Evolutionary conservation across 2,888 invertebrate species (phyloP).

Genomic region (Pelosia muscerda): DNA sequence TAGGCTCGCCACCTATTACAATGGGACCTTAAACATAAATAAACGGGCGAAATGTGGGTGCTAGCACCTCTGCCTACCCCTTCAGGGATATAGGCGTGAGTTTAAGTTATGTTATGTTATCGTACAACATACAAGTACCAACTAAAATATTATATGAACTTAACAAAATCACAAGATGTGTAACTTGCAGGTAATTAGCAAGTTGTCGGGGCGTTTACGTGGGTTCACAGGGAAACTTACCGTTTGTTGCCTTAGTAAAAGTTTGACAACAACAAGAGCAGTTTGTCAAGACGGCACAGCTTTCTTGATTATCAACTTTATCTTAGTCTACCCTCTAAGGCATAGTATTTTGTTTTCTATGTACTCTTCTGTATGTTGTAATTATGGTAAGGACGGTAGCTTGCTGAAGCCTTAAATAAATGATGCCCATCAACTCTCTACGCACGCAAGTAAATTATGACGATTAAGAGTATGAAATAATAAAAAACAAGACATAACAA

Average conservation of each 20-base stretch:
- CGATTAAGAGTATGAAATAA: too few species aligned
- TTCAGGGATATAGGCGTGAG: too few species aligned
- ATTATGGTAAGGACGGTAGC: background rate
- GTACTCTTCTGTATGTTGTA: background rate
- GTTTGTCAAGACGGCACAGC: slow-evolving; percentile 44
- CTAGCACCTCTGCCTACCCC: too few species aligned
- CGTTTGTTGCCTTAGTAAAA: slow-evolving; percentile 43
- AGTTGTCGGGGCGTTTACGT: slow-evolving; percentile 35
- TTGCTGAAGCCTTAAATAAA: too few species aligned
- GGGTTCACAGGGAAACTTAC: slow-evolving; percentile 38
- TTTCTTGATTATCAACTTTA: slow-evolving; percentile 40
- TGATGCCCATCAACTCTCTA: too few species aligned
- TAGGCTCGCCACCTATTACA: too few species aligned
- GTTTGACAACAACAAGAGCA: slow-evolving; percentile 50
- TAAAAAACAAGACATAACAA: too few species aligned
- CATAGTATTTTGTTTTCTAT: background rate
- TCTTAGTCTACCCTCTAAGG: slow-evolving; percentile 11
- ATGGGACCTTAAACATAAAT: too few species aligned
- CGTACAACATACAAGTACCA: background rate
- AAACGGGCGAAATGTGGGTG: too few species aligned
- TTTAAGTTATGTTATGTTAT: too few species aligned
- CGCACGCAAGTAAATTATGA: too few species aligned
- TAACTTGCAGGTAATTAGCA: slow-evolving; percentile 38
- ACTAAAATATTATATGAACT: background rate
- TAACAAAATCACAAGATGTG: slow-evolving; percentile 18